phyloP scores from a whole-genome alignment of 2,888 invertebrate genomes.

The Heliconius charithonia region DNA sequence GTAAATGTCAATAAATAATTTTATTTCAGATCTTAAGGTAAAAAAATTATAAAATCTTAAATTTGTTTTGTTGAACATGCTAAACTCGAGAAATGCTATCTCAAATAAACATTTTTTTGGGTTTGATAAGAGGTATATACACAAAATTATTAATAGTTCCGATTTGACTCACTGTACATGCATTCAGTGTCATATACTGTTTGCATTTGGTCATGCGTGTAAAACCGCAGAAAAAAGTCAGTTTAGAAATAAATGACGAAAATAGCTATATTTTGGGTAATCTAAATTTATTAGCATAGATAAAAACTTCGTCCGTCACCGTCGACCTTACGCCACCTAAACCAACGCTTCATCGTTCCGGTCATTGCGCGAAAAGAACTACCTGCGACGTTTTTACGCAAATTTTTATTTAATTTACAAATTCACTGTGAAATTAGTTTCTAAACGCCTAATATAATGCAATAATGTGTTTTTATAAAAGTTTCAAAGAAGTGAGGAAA shows the following conservation, averaged over 20 bases:
- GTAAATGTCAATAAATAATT: too few species aligned
- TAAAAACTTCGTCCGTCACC: slow-evolving; percentile 17
- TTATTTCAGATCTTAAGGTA: too few species aligned
- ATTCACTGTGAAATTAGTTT: slow-evolving; percentile 39
- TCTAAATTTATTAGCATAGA: slow-evolving; percentile 8
- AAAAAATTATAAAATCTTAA: too few species aligned
- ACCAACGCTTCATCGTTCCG: slow-evolving; percentile 30
- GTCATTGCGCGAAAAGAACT: slow-evolving; percentile 18
- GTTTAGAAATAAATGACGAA: not conserved
- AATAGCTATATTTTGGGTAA: not conserved
- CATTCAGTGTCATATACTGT: too few species aligned
- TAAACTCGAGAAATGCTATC: too few species aligned
- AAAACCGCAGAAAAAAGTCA: not conserved
- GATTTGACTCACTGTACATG: too few species aligned
- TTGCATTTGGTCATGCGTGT: not conserved
- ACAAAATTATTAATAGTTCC: too few species aligned
- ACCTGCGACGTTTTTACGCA: slow-evolving; percentile 30
- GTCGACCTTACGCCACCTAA: slow-evolving; percentile 38
- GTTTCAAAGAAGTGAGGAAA: too few species aligned
- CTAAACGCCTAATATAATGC: slow-evolving; percentile 23
- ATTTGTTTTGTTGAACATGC: too few species aligned
- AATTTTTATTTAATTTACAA: slow-evolving; percentile 33
- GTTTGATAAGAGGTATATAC: too few species aligned
- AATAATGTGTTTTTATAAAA: slow-evolving; percentile 1
- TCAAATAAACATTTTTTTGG: too few species aligned